These are phyloP conservation scores for Lanistes nyassanus DNA, from an alignment of 1,140 invertebrate genomes.

Conservation along the genomic window DNA sequence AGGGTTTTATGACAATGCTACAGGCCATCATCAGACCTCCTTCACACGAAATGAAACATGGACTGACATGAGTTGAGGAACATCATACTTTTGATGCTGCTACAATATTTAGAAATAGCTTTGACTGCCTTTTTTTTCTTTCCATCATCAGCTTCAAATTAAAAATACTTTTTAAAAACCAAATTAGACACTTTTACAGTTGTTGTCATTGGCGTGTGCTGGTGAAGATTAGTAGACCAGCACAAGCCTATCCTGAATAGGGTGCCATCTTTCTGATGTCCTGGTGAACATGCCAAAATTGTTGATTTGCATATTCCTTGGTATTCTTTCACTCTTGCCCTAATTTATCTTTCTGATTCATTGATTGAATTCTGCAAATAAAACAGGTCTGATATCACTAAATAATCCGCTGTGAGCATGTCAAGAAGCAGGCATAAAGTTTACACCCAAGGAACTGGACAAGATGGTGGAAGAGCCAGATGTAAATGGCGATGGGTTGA, in stretches of 20 bases:
- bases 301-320: neutral
- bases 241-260: too few relatives aligned
- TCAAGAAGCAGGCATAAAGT: constrained; percentile 56
- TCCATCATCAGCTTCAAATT: too few relatives aligned
- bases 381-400: constrained; percentile 53
- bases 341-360: neutral
- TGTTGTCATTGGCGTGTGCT: too few relatives aligned
- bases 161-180: too few relatives aligned
- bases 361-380: constrained; percentile 18
- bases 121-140: too few relatives aligned
- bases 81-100: too few relatives aligned
- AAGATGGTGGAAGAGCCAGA: constrained; percentile 66
- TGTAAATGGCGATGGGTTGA: constrained; percentile 62
- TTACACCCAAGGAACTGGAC: constrained; percentile 59
- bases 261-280: too few relatives aligned
- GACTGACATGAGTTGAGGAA: constrained; percentile 38
- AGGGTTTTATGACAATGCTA: constrained; percentile 45
- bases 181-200: too few relatives aligned
- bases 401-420: constrained; percentile 56
- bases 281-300: too few relatives aligned
- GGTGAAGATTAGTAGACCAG: too few relatives aligned
- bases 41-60: constrained; percentile 41
- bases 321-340: neutral
- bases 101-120: too few relatives aligned
- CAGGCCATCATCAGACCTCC: constrained; percentile 35